Evolutionary conservation across 2,797 vertebrate species (phyloP), one percentile per base, ranked within the genome.

Genomic region (Melanotaenia pygmaea): DNA sequence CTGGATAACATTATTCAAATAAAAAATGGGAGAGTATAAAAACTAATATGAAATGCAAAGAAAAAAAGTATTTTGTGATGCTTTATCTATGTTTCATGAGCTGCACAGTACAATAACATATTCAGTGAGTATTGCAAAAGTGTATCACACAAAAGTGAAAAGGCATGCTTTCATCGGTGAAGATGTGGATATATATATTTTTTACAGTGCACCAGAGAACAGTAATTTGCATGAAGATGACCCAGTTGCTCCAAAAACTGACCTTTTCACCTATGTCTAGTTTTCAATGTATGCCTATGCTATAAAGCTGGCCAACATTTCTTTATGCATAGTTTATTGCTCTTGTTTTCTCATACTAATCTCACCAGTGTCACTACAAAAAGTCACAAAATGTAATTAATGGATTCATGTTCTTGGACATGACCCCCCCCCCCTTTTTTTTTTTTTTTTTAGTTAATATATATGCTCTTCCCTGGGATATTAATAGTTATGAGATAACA

Each of bases 1-100:
- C 6, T 62, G 64, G 60, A 79, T 73, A 45, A 66, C 67, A 22
- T 32, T 40, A 11, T 68, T 18, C 30, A 57, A 72, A 35, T 16
- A 13, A 60, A 74, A 81, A 50, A 8, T 59, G 28, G 11, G 45
- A 67, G 67, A 22, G 6, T 0, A 26, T 50, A 9, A 43, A 76
- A 69, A 35, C 4, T 14, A n/a, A 20, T 20, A 47, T 40, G 51
- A n/a, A 72, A 16, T 7, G 14, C 11, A 45, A 18, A 71, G 6
- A 59, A 24, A 24, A 30, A 18, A 28, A 59, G 24, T 54, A 16
- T 28, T 26, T 24, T 4, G 20, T n/a, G 32, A 0, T 0, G 11
- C 22, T 7, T 1, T 43, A 6, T 13, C 11, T 38, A 3, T 3
- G 0, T 9, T 35, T 51, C 57, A n/a, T 34, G 30, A 37, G 9